A percentile compares a stretch with the other conserved stretches of the same genome.
Evolutionary conservation across 1,140 invertebrate species (phyloP).

Genomic region (Nephila pilipes): DNA sequence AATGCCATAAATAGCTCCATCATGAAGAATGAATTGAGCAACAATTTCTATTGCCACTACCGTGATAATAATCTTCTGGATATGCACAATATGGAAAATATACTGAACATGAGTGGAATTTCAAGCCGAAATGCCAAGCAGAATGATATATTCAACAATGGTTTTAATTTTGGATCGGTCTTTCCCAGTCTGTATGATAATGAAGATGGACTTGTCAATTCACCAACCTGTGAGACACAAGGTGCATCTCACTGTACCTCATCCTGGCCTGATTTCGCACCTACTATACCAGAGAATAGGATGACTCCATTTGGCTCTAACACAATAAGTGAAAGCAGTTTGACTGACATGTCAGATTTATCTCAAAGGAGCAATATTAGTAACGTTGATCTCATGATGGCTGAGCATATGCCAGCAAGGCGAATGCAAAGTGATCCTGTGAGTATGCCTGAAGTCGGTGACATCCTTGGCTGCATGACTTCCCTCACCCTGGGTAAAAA

Average conservation of each 20-base stretch:
- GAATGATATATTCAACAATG: slow-evolving; percentile 30
- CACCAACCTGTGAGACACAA: slow-evolving; percentile 81
- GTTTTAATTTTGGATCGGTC: background rate
- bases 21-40: slow-evolving; percentile 41
- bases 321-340: background rate
- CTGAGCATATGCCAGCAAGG: slow-evolving; percentile 80
- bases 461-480: background rate
- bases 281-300: slow-evolving; percentile 10
- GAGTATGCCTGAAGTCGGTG: slow-evolving; percentile 39
- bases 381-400: slow-evolving; percentile 77
- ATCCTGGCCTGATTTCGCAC: slow-evolving; percentile 67
- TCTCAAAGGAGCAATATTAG: slow-evolving; percentile 58
- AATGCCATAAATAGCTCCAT: slow-evolving; percentile 61
- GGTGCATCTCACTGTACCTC: slow-evolving; percentile 67
- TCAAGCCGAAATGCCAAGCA: slow-evolving; percentile 19
- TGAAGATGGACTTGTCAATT: slow-evolving; percentile 81
- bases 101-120: background rate
- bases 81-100: slow-evolving; percentile 14
- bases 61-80: slow-evolving; percentile 73
- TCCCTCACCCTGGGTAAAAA: slow-evolving; percentile 12
- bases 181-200: slow-evolving; percentile 80
- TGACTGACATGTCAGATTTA: slow-evolving; percentile 6
- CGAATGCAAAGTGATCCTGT: slow-evolving; percentile 81
- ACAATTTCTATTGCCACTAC: slow-evolving; percentile 38
- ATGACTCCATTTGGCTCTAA: slow-evolving; percentile 3